phyloP scores from a whole-genome alignment of 2,797 vertebrate genomes.

The Pangasius macronema region DNA sequence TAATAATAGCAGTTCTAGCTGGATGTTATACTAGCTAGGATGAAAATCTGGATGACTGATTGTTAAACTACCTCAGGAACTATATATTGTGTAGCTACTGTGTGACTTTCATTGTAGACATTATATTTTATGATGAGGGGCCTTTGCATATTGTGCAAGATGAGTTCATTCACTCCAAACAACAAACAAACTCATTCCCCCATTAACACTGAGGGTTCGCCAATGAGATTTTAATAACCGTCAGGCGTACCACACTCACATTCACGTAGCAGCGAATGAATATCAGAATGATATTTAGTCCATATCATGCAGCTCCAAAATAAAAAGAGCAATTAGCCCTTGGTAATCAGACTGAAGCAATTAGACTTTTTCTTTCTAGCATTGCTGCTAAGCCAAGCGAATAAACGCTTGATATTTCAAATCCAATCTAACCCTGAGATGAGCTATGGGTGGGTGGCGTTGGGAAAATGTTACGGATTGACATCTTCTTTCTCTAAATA shows the following conservation, averaged over 20 bases:
- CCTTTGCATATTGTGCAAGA: neutral
- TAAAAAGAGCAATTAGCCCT: neutral
- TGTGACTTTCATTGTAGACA: neutral
- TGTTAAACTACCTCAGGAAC: neutral
- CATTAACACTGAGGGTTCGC: neutral
- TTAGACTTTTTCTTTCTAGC: neutral
- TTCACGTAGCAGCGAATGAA: neutral
- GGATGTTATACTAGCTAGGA: neutral
- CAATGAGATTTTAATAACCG: neutral
- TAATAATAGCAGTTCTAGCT: neutral
- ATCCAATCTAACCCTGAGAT: conserved; percentile 55
- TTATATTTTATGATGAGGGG: neutral
- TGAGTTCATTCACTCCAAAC: neutral
- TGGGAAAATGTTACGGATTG: conserved; percentile 48
- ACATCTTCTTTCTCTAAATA: conserved; percentile 49
- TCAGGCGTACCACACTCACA: too few relatives aligned
- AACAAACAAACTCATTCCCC: neutral
- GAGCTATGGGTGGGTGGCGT: conserved; percentile 33
- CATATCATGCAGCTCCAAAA: neutral
- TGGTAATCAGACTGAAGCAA: conserved; percentile 11
- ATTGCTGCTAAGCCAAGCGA: conserved; percentile 27
- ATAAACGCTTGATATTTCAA: conserved; percentile 60
- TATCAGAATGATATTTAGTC: neutral
- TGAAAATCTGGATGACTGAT: neutral
- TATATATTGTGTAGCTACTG: neutral